Base-by-base conservation (phyloP, 2,888 invertebrate genomes). In the Eristalinus sepulchralis region DNA sequence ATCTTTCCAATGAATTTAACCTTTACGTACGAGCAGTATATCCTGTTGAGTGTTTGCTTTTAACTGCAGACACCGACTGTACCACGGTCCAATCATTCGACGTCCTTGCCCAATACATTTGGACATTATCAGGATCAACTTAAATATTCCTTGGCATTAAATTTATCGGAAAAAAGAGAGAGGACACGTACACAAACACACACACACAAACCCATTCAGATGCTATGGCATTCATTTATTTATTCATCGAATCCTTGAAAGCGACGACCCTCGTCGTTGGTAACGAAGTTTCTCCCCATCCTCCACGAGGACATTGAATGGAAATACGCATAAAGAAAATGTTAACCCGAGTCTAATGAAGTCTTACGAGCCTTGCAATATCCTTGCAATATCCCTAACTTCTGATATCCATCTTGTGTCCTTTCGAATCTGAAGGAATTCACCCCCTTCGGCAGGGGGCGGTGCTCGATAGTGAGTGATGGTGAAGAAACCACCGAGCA, bases 101-200 rank as follows among this genome's bases (percentile, higher is more conserved):
- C 75, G 63, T 34, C 68, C 70, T 64, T 81, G 75, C 68, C 55
- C 81, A 68, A 75, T 75, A 81, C 68, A 81, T 70, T 68, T 68
- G 68, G 81, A 81, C 75, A 81, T 81, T 81, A 81, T 81, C 75
- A 20, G 75, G 81, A 81, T 75, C 63, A 81, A 75, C 75, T 75
- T 63, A 75, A 81, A 81, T 68, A 81, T 81, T 75, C 81, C 67
- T 63, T 36, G 68, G 75, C 81, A 81, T 75, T 75, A 64, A 75
- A 75, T 75, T 64, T 68, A 63, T 81, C 68, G 75, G 75, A 75
- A 57, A 39, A 57, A 57, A 62, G 5, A 68, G 8, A 9, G 17
- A 22, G 24, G 34, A 9, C n/a, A 27, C 33, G 4, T 31, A 36
- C 11, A 24, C 53, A 53, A 13, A 64, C 64, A 22, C 10, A 63